Percentiles rank a stretch among this genome's conserved stretches.
Conservation (phyloP, 37 sponge, comb jelly and placozoan genomes). For the Hexactinellida sp. region DNA sequence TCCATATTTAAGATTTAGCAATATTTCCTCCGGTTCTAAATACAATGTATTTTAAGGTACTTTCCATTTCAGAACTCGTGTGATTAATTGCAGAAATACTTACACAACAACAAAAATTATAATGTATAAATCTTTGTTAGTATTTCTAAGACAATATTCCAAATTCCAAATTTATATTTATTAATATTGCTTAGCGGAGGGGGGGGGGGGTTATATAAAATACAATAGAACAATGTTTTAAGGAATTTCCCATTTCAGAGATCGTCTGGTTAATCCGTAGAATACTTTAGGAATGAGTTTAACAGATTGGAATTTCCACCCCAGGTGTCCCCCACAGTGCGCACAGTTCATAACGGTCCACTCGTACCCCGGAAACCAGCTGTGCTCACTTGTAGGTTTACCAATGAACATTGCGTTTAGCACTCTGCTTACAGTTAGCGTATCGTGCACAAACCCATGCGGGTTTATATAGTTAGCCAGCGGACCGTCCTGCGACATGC, state of each 20-base stretch:
- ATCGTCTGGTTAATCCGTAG: slow-evolving; percentile 46
- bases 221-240: no score
- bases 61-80: no score
- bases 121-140: no score
- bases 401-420: slow-evolving; percentile 24
- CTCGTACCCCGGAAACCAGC: slow-evolving; percentile 88
- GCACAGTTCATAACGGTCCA: slow-evolving; percentile 71
- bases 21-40: no score
- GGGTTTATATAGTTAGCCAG: slow-evolving; percentile 80
- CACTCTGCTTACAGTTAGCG: slow-evolving; percentile 58
- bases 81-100: no score
- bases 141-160: no score
- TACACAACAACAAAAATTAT: no score
- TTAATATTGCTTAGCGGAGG: no score
- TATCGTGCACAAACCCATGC: slow-evolving; percentile 76
- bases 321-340: slow-evolving; percentile 49
- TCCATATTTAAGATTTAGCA: no score
- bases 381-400: slow-evolving; percentile 43
- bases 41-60: no score
- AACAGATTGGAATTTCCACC: slow-evolving; percentile 65
- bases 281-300: slow-evolving; percentile 39
- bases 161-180: no score
- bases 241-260: not conserved
- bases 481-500: slow-evolving; percentile 88
- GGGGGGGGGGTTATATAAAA: not conserved